Conservation (phyloP, 1,140 invertebrate genomes). For the Hyphantria cunea region DNA sequence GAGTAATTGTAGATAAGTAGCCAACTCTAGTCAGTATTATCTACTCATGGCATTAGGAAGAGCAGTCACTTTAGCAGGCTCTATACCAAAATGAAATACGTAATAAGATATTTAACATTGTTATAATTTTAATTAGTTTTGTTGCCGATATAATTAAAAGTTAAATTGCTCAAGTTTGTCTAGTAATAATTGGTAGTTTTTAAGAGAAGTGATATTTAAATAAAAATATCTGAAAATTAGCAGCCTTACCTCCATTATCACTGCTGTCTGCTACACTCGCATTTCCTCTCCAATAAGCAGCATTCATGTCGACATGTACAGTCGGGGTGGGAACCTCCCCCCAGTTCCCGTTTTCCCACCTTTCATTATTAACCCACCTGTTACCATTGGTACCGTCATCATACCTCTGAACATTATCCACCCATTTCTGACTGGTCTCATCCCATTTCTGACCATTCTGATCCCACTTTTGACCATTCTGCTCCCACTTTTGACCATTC, state of each 20-base stretch:
- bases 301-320: constrained; percentile 69
- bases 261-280: constrained; percentile 83
- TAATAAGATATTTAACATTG: too few species aligned
- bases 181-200: too few species aligned
- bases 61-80: too few species aligned
- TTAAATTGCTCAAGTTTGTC: too few species aligned
- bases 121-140: too few species aligned
- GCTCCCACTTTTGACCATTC: constrained; percentile 51
- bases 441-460: constrained; percentile 46
- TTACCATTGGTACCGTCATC: constrained; percentile 44
- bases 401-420: constrained; percentile 50
- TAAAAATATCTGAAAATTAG: too few species aligned
- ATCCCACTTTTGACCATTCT: constrained; percentile 50
- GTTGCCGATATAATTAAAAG: too few species aligned
- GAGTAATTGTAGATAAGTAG: too few species aligned
- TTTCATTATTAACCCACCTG: constrained; percentile 56
- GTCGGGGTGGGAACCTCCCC: constrained; percentile 67
- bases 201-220: too few species aligned
- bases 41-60: too few species aligned
- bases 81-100: too few species aligned
- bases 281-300: constrained; percentile 80
- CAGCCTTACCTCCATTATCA: constrained; percentile 67
- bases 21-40: too few species aligned
- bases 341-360: constrained; percentile 69
- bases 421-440: constrained; percentile 36